Percentiles rank a stretch among this genome's conserved stretches.
These are phyloP conservation scores for Drosophila oshimai DNA, from an alignment of 1,140 invertebrate species.

Conservation along the genomic window DNA sequence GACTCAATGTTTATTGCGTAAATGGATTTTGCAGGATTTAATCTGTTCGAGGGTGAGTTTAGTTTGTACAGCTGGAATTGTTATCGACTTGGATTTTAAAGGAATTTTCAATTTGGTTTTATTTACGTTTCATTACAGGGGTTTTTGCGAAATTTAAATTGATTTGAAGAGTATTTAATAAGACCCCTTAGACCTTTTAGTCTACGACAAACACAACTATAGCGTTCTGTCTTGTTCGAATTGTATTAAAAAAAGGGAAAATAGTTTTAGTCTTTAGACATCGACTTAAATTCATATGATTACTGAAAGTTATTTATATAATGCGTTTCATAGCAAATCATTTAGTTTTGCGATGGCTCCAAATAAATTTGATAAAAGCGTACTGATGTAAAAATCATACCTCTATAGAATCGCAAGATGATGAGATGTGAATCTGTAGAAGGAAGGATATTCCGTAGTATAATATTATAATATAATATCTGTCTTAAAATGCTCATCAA, in stretches of 20 bases:
- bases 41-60: no score
- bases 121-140: no score
- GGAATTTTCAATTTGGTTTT: no score
- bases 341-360: background rate
- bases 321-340: background rate
- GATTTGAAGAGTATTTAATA: no score
- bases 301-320: background rate
- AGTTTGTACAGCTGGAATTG: no score
- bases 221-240: no score
- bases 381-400: constrained; percentile 1
- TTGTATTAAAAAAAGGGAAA: background rate
- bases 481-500: background rate
- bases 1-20: no score
- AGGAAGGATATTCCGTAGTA: background rate
- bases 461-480: background rate
- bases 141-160: no score
- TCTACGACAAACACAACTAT: no score
- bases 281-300: background rate
- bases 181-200: no score
- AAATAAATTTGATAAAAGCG: background rate
- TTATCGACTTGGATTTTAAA: no score
- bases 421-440: constrained; percentile 16
- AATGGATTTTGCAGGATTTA: no score
- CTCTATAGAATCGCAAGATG: constrained; percentile 19
- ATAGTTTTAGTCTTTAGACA: background rate